Conservation (phyloP, 2,888 invertebrate species). For the Lottia gigantea region DNA sequence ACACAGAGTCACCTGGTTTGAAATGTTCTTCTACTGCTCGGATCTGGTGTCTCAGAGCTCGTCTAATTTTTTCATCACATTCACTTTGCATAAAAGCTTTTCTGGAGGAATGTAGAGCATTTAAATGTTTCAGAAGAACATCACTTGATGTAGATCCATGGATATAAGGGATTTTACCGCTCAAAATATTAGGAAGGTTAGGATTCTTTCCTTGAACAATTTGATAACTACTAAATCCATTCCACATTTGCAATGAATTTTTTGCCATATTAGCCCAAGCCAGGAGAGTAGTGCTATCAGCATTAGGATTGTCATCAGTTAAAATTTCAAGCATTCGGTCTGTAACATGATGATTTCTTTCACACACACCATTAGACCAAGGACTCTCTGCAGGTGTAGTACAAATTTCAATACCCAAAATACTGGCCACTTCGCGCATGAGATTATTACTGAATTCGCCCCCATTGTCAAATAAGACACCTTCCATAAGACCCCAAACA, state of each 20-base stretch:
- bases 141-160: slow-evolving; percentile 2
- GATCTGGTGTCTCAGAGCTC: not conserved
- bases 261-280: slow-evolving; percentile 23
- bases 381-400: slow-evolving; percentile 26
- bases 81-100: not conserved
- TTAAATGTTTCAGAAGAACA: not conserved
- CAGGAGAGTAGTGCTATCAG: slow-evolving; percentile 7
- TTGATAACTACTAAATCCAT: slow-evolving; percentile 11
- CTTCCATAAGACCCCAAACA: slow-evolving; percentile 16
- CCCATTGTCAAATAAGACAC: slow-evolving; percentile 26
- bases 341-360: not conserved
- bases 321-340: slow-evolving; percentile 21
- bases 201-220: slow-evolving; percentile 8
- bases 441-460: slow-evolving; percentile 28
- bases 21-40: not conserved
- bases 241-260: slow-evolving; percentile 13
- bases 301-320: not conserved
- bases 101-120: not conserved
- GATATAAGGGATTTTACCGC: not conserved
- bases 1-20: not conserved
- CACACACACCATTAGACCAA: slow-evolving; percentile 11
- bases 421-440: slow-evolving; percentile 24
- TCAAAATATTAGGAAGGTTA: not conserved
- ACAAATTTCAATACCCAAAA: slow-evolving; percentile 23
- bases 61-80: not conserved